phyloP scores from a whole-genome alignment of 1,140 invertebrate genomes.

The Habropoda laboriosa region DNA sequence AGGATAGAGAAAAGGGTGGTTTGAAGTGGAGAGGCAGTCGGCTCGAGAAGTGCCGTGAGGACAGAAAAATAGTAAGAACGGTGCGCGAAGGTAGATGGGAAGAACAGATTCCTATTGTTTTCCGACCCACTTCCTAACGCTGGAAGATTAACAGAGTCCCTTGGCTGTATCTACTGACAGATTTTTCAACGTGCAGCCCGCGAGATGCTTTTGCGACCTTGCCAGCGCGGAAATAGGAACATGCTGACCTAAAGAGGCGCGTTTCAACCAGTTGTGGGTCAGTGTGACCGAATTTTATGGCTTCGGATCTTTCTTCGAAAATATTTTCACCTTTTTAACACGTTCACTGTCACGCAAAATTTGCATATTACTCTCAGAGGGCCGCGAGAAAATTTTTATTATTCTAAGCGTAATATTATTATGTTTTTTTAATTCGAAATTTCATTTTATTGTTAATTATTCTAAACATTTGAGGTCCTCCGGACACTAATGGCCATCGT shows the following conservation, averaged over 20 bases:
- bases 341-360: no score
- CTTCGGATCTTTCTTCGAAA: neutral
- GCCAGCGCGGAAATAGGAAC: conserved; percentile 14
- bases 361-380: no score
- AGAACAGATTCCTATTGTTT: conserved; percentile 66
- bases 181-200: conserved; percentile 60
- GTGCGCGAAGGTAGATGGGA: conserved; percentile 43
- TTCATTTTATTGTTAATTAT: no score
- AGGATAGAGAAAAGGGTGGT: conserved; percentile 33
- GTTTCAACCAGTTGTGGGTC: neutral
- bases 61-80: conserved; percentile 44
- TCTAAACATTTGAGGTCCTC: no score
- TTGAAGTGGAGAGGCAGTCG: conserved; percentile 32
- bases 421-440: neutral
- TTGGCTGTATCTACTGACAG: conserved; percentile 46
- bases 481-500: no score
- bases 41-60: conserved; percentile 37
- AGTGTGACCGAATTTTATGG: neutral
- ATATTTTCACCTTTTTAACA: no score
- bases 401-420: no score
- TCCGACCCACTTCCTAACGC: conserved; percentile 69
- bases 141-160: conserved; percentile 65
- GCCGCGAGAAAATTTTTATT: no score
- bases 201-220: conserved; percentile 42
- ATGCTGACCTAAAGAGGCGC: neutral